Evolutionary conservation across 1,140 invertebrate genomes (phyloP), one percentile per base, ranked within the genome.

Genomic region (Drosophila funebris): DNA sequence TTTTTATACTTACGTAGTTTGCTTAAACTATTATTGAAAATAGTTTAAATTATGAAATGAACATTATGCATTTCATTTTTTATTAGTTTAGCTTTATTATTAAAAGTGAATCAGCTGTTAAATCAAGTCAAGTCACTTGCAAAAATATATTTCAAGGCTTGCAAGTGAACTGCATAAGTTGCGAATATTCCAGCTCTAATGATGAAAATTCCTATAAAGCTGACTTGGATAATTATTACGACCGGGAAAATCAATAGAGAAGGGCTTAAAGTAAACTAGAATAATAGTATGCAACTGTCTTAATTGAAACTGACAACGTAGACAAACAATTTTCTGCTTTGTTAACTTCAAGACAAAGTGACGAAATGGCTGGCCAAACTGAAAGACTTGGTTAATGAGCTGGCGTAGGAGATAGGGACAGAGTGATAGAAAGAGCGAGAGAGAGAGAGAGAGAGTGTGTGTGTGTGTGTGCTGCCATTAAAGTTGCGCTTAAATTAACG

Each of bases 401-500:
- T n/a, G n/a, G n/a, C n/a, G n/a, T n/a, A n/a, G n/a, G n/a, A 63
- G 60, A 20, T 50, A 11, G 13, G 18, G n/a, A 22, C n/a, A 9
- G 20, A 27, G 41, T 13, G 4, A 8, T 2, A 3, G 27, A 9
- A 2, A 22, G 20, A 37, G n/a, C 11, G 3, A 6, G 22, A 29
- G 16, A 53, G 1, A 0, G 13, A 46, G 37, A 66, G 1, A 7
- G 13, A 9, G 3, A 53, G n/a, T n/a, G n/a, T n/a, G n/a, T n/a
- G n/a, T n/a, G n/a, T n/a, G n/a, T n/a, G n/a, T n/a, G n/a, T n/a
- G n/a, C 6, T 20, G 11, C 22, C 20, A 8, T 31, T 70, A 27
- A 33, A 57, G 67, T 74, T 79, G 58, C 57, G 73, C 77, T 75
- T 87, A 81, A 87, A 58, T 77, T 57, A 69, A 83, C 85, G 76